A percentile compares a stretch with the other conserved stretches of the same genome.
Conservation (phyloP, 1,140 invertebrate species). For the Zaprionus kolodkinae region DNA sequence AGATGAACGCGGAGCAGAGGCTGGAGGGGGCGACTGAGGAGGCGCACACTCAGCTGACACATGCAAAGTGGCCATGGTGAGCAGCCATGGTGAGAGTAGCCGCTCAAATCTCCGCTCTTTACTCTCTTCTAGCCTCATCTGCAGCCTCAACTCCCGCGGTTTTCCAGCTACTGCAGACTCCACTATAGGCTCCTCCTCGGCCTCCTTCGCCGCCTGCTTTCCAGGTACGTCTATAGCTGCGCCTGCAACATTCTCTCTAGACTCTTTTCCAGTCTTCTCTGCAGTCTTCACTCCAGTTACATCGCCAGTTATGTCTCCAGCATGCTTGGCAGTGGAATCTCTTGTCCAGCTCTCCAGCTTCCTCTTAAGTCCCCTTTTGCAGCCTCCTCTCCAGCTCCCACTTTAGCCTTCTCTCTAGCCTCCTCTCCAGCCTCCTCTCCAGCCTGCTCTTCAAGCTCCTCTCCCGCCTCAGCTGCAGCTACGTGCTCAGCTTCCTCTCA, state of each 20-base stretch:
- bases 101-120: not conserved
- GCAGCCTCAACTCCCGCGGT: not conserved
- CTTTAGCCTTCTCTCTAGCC: rapidly evolving
- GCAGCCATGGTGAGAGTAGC: no score
- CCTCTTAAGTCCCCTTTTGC: not conserved
- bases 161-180: not conserved
- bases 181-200: not conserved
- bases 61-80: not conserved
- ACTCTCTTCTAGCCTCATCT: no score
- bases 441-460: not conserved
- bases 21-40: not conserved
- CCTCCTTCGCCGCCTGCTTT: no score
- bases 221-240: no score
- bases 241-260: no score
- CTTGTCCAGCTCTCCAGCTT: not conserved
- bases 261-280: not conserved
- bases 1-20: not conserved
- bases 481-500: not conserved
- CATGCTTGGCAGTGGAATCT: not conserved
- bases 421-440: not conserved
- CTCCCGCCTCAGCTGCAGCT: slow-evolving; percentile 9
- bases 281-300: not conserved
- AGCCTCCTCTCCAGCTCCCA: rapidly evolving
- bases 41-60: not conserved
- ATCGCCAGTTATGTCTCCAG: not conserved